These are phyloP conservation scores for Ferrisia virgata DNA, from an alignment of 2,888 invertebrate species.

Conservation along the genomic window DNA sequence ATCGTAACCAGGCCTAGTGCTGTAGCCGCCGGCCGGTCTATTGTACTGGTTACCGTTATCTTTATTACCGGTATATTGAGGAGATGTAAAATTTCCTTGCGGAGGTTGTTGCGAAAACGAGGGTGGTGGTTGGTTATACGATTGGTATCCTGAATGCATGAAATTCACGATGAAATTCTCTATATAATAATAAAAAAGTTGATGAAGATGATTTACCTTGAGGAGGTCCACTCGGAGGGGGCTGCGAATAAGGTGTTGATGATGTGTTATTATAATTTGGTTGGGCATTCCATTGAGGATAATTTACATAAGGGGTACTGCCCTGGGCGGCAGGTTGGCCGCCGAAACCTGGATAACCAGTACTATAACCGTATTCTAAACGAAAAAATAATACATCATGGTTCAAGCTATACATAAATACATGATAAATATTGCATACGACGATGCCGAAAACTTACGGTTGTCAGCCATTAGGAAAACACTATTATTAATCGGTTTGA, in stretches of 20 bases:
- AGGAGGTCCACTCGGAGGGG: conserved; percentile 31
- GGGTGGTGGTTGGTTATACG: conserved; percentile 37
- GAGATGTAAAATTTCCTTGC: neutral
- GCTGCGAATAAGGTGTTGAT: conserved; percentile 31
- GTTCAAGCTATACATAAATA: neutral
- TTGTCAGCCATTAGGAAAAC: neutral
- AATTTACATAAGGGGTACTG: conserved; percentile 21
- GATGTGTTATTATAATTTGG: conserved; percentile 14
- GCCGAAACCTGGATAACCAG: conserved; percentile 35
- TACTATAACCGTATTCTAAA: conserved; percentile 44
- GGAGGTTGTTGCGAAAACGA: conserved; percentile 34
- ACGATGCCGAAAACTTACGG: neutral
- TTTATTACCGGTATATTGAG: conserved; percentile 7
- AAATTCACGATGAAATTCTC: no score
- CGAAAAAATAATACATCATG: neutral
- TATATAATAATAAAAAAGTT: neutral
- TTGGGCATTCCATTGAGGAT: conserved; percentile 42
- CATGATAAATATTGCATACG: neutral
- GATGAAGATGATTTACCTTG: conserved; percentile 2
- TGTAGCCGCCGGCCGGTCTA: conserved; percentile 13
- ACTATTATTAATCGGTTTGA: neutral
- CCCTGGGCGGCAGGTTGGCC: conserved; percentile 32
- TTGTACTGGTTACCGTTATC: conserved; percentile 26
- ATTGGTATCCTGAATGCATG: conserved; percentile 7
- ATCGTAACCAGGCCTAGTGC: neutral